Conservation (phyloP, 2,888 invertebrate genomes). For the Tenthredo distinguenda region DNA sequence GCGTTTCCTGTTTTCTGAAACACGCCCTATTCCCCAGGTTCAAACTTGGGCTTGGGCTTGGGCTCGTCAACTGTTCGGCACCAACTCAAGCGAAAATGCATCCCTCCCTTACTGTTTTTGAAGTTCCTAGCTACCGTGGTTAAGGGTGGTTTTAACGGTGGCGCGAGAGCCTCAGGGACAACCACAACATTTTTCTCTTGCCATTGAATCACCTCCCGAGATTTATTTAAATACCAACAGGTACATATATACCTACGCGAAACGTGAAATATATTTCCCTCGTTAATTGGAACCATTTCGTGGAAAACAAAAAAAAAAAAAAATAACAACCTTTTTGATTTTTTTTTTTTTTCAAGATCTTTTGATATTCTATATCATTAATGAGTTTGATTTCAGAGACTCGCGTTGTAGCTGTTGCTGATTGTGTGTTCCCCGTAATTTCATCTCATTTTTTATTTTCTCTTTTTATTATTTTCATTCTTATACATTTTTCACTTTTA, state of each 20-base stretch:
- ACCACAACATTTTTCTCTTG: constrained; percentile 17
- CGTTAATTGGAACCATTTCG: background rate
- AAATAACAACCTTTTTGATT: background rate
- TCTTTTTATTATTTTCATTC: background rate
- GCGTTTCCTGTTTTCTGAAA: constrained; percentile 51
- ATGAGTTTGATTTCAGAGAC: background rate
- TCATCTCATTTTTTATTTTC: background rate
- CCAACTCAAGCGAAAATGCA: constrained; percentile 46
- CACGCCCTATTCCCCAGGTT: background rate
- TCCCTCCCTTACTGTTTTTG: constrained; percentile 58
- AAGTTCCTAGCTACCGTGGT: constrained; percentile 54
- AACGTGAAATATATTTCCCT: background rate
- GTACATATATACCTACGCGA: background rate
- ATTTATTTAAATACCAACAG: constrained; percentile 4
- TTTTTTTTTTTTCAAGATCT: background rate
- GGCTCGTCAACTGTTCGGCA: constrained; percentile 55
- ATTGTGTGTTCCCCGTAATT: background rate
- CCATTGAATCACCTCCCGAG: constrained; percentile 9
- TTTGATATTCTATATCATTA: background rate
- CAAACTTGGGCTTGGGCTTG: constrained; percentile 11
- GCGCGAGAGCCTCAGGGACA: constrained; percentile 14
- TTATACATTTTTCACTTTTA: background rate
- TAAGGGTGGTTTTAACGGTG: constrained; percentile 36
- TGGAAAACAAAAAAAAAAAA: background rate
- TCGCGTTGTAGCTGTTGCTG: background rate